phyloP scores from a whole-genome alignment of 2,797 vertebrate species.

The Melanotaenia parkinsoni region DNA sequence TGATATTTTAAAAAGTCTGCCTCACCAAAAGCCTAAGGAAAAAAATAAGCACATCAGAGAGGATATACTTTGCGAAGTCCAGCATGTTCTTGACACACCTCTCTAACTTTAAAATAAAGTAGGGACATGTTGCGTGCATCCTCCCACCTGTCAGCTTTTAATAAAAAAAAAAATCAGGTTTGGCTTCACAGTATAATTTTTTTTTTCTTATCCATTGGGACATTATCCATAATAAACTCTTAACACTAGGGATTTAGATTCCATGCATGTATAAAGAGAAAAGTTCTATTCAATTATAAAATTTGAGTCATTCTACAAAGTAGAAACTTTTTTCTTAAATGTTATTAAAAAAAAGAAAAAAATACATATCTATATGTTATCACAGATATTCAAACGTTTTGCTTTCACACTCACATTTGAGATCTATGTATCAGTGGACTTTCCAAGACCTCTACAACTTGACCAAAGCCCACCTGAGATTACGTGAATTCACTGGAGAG shows the following conservation, averaged over 20 bases:
- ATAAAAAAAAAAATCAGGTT: not conserved
- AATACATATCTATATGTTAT: not conserved
- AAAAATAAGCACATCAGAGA: conserved; percentile 15
- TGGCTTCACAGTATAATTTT: not conserved
- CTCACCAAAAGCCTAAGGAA: conserved; percentile 88
- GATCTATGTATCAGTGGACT: not conserved
- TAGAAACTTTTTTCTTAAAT: not conserved
- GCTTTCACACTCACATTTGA: not conserved
- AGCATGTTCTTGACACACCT: not conserved
- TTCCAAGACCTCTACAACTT: too few relatives aligned
- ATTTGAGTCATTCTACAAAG: not conserved
- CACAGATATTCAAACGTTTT: not conserved
- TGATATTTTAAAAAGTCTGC: conserved; percentile 89
- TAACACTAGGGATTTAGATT: not conserved
- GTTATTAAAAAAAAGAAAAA: not conserved
- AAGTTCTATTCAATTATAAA: too few relatives aligned
- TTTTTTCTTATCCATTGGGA: not conserved
- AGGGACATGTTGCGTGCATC: not conserved
- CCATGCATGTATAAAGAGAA: not conserved
- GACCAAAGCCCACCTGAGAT: too few relatives aligned
- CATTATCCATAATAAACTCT: not conserved
- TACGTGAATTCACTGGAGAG: not conserved
- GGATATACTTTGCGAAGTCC: not conserved
- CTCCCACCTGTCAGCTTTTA: not conserved
- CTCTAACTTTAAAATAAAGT: not conserved